phyloP scores from a whole-genome alignment of 1,140 invertebrate genomes.

The Megathymus violae region DNA sequence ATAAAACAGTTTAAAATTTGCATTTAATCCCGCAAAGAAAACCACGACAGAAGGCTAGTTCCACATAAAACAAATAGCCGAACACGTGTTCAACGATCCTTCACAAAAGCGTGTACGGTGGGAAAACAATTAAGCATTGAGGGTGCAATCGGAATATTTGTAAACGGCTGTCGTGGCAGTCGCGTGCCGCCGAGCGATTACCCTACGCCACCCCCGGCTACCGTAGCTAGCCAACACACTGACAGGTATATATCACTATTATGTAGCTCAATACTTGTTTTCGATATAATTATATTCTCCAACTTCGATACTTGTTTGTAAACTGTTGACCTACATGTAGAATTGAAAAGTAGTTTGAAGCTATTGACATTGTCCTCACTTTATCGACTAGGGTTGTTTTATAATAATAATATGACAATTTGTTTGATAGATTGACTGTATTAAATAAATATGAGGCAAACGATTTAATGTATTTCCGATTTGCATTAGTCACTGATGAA shows the following conservation, averaged over 20 bases:
- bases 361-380: too few relatives aligned
- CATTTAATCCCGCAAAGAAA: too few relatives aligned
- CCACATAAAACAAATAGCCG: conserved; percentile 12
- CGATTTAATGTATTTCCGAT: neutral
- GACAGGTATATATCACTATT: conserved; percentile 7
- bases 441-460: too few relatives aligned
- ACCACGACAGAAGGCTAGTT: conserved; percentile 6
- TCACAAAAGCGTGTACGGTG: conserved; percentile 20
- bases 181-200: conserved; percentile 57
- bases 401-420: too few relatives aligned
- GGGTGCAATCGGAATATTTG: conserved; percentile 70
- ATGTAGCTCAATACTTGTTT: neutral
- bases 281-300: neutral
- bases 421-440: too few relatives aligned
- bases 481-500: neutral
- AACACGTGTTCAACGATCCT: conserved; percentile 22
- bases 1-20: too few relatives aligned
- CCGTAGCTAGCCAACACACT: conserved; percentile 13
- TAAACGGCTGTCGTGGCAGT: conserved; percentile 58
- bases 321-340: neutral
- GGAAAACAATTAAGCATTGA: conserved; percentile 52
- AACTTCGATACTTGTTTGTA: neutral
- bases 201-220: conserved; percentile 33
- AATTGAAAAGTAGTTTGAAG: neutral
- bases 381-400: too few relatives aligned